Conservation (phyloP, 2,888 invertebrate species). For the Odontomyia ornata region DNA sequence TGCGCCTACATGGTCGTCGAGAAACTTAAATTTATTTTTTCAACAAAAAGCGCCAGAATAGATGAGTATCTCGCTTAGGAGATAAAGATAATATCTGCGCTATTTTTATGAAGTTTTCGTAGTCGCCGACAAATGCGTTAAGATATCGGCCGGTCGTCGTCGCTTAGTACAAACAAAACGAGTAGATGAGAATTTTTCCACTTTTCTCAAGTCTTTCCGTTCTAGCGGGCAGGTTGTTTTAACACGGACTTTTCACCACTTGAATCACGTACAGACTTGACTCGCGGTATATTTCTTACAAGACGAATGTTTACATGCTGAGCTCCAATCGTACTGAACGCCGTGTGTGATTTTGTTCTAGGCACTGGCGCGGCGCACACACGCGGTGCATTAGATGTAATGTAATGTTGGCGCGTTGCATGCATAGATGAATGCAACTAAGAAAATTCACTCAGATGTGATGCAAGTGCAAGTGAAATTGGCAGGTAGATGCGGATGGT, state of each 20-base stretch:
- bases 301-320: constrained; percentile 19
- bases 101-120: constrained; percentile 12
- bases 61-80: background rate
- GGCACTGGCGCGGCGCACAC: background rate
- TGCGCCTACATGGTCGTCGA: background rate
- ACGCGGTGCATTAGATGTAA: background rate
- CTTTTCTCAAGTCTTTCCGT: background rate
- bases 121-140: background rate
- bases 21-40: background rate
- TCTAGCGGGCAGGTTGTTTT: background rate
- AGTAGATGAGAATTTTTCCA: background rate
- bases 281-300: background rate
- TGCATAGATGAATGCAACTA: background rate
- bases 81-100: constrained; percentile 27
- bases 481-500: background rate
- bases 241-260: background rate
- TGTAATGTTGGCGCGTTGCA: background rate
- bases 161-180: background rate
- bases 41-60: no score
- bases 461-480: background rate
- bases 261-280: background rate
- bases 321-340: background rate
- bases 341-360: background rate
- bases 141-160: constrained; percentile 1
- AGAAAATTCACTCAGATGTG: background rate